Conservation (phyloP, 2,797 vertebrate genomes). For the Notolepis coatsorum region DNA sequence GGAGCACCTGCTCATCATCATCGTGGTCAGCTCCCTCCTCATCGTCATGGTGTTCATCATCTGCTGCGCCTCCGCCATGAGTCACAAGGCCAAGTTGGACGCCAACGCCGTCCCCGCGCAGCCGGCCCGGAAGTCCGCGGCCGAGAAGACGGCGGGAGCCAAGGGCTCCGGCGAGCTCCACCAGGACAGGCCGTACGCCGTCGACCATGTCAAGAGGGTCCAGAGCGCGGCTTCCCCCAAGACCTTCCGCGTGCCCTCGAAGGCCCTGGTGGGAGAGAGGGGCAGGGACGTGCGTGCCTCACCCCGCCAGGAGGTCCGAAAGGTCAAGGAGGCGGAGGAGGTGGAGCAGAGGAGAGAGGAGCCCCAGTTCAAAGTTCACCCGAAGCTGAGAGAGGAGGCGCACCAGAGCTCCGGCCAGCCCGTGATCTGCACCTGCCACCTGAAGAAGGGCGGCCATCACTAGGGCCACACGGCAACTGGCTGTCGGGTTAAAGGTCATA, state of each 20-base stretch:
- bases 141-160: constrained; percentile 74
- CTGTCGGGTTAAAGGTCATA: constrained; percentile 6
- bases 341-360: constrained; percentile 68
- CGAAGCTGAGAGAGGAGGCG: constrained; percentile 61
- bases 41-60: constrained; percentile 93
- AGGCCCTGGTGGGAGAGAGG: constrained; percentile 78
- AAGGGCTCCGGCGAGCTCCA: constrained; percentile 82
- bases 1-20: constrained; percentile 90
- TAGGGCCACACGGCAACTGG: constrained; percentile 30
- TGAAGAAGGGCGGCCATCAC: constrained; percentile 73
- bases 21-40: constrained; percentile 90
- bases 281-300: constrained; percentile 71
- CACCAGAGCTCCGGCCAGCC: constrained; percentile 63
- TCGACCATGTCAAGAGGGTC: constrained; percentile 83
- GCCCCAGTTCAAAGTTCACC: constrained; percentile 67
- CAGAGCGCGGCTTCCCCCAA: constrained; percentile 87
- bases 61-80: constrained; percentile 91
- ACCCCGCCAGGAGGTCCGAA: constrained; percentile 67
- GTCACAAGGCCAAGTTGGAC: constrained; percentile 92
- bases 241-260: constrained; percentile 85
- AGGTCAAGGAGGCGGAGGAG: constrained; percentile 61
- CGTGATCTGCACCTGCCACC: constrained; percentile 81
- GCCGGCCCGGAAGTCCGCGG: constrained; percentile 84
- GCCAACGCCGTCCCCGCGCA: constrained; percentile 89
- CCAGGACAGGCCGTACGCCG: constrained; percentile 79